Evolutionary conservation across 92 coral and sea anemone genomes (phyloP).

Genomic region (Virgularia gustaviana): DNA sequence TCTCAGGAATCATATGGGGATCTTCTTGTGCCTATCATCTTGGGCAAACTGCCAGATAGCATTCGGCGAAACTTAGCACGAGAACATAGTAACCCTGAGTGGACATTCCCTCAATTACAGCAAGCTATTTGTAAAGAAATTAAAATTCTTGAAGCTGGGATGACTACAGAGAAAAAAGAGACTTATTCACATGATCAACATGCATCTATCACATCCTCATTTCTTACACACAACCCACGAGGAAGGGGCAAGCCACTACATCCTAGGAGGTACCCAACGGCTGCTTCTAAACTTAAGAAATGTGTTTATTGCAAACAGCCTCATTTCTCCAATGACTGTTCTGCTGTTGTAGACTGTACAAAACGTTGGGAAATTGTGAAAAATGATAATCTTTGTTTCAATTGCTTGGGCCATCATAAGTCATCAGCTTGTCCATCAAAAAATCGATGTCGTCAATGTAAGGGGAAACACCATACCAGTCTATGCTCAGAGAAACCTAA

Average conservation of each 20-base stretch:
- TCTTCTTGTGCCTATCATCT: too few relatives aligned
- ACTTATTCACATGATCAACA: not conserved
- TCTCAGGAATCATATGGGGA: too few relatives aligned
- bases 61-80: slow-evolving; percentile 25
- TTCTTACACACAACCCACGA: slow-evolving; percentile 13
- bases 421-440: slow-evolving; percentile 47
- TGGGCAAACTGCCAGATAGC: slow-evolving; percentile 33
- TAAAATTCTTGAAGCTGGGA: slow-evolving; percentile 15
- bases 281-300: slow-evolving; percentile 18
- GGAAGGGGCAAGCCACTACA: not conserved
- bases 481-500: slow-evolving; percentile 30
- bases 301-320: slow-evolving; percentile 40
- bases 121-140: slow-evolving; percentile 8
- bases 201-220: slow-evolving; percentile 8
- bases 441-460: slow-evolving; percentile 45
- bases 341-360: slow-evolving; percentile 15
- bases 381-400: slow-evolving; percentile 40
- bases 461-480: slow-evolving; percentile 57
- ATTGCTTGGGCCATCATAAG: slow-evolving; percentile 49
- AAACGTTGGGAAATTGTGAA: slow-evolving; percentile 39
- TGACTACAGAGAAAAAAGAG: not conserved
- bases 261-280: not conserved
- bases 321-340: slow-evolving; percentile 33
- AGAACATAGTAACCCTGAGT: slow-evolving; percentile 29
- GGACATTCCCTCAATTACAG: slow-evolving; percentile 5